A percentile compares a stretch with the other conserved stretches of the same genome.
Conservation (phyloP, 2,113 vertebrate genomes). For the Brienomyrus brachyistius region DNA sequence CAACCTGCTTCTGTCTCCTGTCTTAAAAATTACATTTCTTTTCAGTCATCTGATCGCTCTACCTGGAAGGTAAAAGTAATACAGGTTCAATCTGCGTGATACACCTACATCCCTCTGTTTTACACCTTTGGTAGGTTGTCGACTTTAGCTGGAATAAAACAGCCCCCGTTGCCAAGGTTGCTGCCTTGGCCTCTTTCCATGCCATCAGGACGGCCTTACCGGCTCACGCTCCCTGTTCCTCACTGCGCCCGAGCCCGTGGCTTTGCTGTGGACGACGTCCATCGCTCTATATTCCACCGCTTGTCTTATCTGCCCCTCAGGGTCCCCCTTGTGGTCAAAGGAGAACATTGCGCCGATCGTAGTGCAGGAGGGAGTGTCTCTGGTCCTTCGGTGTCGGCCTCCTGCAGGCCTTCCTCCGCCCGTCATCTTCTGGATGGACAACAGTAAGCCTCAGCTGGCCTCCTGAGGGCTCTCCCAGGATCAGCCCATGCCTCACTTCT, state of each 20-base stretch:
- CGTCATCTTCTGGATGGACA: conserved; percentile 99
- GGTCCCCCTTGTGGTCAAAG: conserved; percentile 94
- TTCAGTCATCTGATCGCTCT: conserved; percentile 46
- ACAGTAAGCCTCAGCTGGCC: conserved; percentile 67
- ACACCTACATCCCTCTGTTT: background rate
- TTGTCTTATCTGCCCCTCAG: conserved; percentile 47
- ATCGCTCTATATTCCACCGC: background rate
- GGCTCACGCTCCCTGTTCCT: background rate
- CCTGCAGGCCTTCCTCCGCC: conserved; percentile 87
- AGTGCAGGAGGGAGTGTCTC: conserved; percentile 72
- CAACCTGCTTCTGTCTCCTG: conserved; percentile 31
- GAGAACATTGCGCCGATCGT: conserved; percentile 77
- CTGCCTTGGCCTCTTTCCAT: background rate
- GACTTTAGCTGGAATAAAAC: background rate
- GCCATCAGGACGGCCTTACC: background rate
- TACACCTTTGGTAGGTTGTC: background rate
- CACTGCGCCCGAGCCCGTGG: background rate
- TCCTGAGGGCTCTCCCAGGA: background rate
- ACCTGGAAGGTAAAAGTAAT: conserved; percentile 48
- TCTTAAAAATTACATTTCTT: conserved; percentile 46
- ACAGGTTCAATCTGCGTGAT: conserved; percentile 35
- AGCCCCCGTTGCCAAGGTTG: background rate
- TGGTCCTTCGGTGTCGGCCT: conserved; percentile 82
- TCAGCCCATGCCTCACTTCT: background rate
- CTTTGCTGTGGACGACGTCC: background rate